Percentiles rank a stretch among this genome's conserved stretches.
Evolutionary conservation across 2,797 vertebrate species (phyloP).

Genomic region (Centroberyx gerrardi): DNA sequence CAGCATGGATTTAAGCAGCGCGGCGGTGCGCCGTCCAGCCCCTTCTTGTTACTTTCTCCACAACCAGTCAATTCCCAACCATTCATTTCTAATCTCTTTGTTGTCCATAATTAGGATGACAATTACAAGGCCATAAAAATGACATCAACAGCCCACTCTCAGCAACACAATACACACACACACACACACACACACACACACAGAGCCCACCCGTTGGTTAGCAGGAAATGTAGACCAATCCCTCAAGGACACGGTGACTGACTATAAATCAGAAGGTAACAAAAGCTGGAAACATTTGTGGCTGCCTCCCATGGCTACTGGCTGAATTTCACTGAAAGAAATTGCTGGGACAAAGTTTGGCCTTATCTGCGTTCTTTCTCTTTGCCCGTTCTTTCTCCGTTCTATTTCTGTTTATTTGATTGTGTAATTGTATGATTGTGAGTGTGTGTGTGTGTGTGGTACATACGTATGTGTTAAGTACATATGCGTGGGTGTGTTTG

Average conservation of each 20-base stretch:
- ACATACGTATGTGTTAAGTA: conserved; percentile 11
- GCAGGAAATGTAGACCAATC: conserved; percentile 66
- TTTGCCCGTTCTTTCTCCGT: background rate
- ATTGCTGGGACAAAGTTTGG: conserved; percentile 55
- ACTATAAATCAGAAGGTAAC: conserved; percentile 79
- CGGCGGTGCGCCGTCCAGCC: background rate
- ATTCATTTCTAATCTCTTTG: conserved; percentile 55
- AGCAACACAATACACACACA: conserved; percentile 38
- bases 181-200: conserved; percentile 10
- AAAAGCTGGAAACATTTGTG: conserved; percentile 82
- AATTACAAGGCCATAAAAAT: conserved; percentile 63
- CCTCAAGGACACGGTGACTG: conserved; percentile 70
- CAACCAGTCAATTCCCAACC: conserved; percentile 42
- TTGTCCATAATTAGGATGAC: conserved; percentile 67
- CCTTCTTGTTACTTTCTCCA: conserved; percentile 32
- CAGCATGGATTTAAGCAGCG: background rate
- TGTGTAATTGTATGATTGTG: conserved; percentile 15
- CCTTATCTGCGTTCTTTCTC: conserved; percentile 43
- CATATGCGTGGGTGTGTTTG: conserved; percentile 4
- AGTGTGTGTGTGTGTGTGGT: background rate
- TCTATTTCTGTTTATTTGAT: conserved; percentile 7
- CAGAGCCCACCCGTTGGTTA: conserved; percentile 55
- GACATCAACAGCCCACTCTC: conserved; percentile 47
- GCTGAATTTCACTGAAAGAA: conserved; percentile 52
- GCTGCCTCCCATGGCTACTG: conserved; percentile 72